Percentiles rank a stretch among this genome's conserved stretches.
Conservation (phyloP, 2,888 invertebrate species). For the Aplocera efformata region DNA sequence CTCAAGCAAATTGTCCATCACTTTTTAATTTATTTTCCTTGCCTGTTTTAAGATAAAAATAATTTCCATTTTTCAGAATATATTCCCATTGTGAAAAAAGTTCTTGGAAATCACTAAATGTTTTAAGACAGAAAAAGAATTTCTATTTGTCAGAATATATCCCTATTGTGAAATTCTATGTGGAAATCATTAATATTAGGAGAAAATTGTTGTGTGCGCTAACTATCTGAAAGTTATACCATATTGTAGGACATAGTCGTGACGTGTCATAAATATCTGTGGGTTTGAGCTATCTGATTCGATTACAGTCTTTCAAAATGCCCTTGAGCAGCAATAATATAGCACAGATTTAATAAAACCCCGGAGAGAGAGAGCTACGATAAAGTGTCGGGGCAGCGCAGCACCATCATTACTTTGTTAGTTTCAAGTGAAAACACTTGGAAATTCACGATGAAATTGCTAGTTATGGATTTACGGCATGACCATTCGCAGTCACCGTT, state of each 20-base stretch:
- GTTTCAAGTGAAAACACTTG: conserved; percentile 67
- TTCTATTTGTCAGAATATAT: no score
- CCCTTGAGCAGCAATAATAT: conserved; percentile 60
- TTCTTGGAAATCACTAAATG: no score
- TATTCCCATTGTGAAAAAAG: background rate
- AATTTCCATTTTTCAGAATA: no score
- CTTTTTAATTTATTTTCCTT: conserved; percentile 24
- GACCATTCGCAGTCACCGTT: conserved; percentile 42
- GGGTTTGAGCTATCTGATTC: conserved; percentile 39
- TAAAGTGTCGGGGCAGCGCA: conserved; percentile 61
- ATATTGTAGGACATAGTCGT: conserved; percentile 21
- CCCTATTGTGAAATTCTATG: no score
- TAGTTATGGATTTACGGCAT: conserved; percentile 49
- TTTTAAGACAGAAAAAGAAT: background rate
- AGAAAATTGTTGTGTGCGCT: no score
- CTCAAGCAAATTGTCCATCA: conserved; percentile 33
- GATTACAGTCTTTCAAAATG: conserved; percentile 50
- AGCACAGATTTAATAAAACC: conserved; percentile 68
- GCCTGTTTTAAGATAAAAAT: background rate
- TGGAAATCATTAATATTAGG: no score
- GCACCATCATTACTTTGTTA: conserved; percentile 67
- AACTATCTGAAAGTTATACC: conserved; percentile 16
- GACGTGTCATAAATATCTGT: conserved; percentile 33
- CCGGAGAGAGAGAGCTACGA: conserved; percentile 55
- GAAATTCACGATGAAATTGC: conserved; percentile 64